Percentiles rank a stretch among this genome's conserved stretches.
Conservation (phyloP, 2,113 vertebrate genomes). For the Syngnathus typhle region DNA sequence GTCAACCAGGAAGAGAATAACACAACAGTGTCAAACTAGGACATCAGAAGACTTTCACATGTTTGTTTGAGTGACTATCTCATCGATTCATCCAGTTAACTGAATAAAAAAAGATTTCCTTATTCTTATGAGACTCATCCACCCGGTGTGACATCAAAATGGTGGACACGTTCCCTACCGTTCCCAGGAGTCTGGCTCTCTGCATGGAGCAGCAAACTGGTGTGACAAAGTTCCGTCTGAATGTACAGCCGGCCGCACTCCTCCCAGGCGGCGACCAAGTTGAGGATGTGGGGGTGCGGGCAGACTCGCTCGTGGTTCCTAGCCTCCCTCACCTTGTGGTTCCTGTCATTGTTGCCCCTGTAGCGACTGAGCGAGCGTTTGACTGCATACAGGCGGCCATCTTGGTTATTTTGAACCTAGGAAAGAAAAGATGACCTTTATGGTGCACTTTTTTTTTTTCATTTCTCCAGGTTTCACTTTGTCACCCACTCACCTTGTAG, state of each 20-base stretch:
- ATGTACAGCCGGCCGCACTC: slow-evolving; percentile 80
- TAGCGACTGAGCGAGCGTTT: slow-evolving; percentile 81
- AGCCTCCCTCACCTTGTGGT: slow-evolving; percentile 76
- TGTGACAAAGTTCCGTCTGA: slow-evolving; percentile 83
- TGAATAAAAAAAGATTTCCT: too few relatives aligned
- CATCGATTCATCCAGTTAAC: too few relatives aligned
- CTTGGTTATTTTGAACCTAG: slow-evolving; percentile 76
- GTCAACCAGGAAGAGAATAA: not conserved
- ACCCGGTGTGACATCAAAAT: too few relatives aligned
- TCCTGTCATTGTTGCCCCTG: slow-evolving; percentile 76
- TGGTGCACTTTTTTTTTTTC: too few relatives aligned
- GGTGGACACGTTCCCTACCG: slow-evolving; percentile 28
- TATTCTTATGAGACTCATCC: too few relatives aligned
- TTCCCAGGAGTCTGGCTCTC: slow-evolving; percentile 67
- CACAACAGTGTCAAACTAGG: not conserved
- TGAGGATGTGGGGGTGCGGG: slow-evolving; percentile 78
- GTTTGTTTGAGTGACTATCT: not conserved
- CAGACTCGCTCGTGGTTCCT: slow-evolving; percentile 78
- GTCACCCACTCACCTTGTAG: slow-evolving; percentile 75
- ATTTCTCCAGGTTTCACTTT: not conserved
- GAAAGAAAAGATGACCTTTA: not conserved
- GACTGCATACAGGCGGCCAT: slow-evolving; percentile 78
- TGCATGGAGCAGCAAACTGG: slow-evolving; percentile 76
- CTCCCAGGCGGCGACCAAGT: slow-evolving; percentile 82
- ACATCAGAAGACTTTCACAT: not conserved